phyloP scores from a whole-genome alignment of 2,888 invertebrate genomes.

The Temnothorax ravouxi region DNA sequence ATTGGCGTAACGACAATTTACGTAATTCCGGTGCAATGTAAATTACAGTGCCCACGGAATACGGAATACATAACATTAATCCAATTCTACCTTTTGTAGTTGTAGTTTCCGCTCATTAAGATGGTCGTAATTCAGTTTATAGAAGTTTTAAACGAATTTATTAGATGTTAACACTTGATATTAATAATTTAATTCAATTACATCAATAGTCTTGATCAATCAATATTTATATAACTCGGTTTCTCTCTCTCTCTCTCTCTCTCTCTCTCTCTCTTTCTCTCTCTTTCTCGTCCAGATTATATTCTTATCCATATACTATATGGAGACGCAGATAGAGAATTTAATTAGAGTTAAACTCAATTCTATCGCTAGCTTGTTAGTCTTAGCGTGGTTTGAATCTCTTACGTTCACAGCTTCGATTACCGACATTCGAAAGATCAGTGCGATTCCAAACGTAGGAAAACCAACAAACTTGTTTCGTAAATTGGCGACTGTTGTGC shows the following conservation, averaged over 20 bases:
- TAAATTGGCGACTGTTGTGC: slow-evolving; percentile 64
- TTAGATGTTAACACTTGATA: neutral
- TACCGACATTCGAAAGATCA: neutral
- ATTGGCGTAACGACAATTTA: slow-evolving; percentile 56
- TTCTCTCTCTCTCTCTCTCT: neutral
- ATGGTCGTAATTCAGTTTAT: neutral
- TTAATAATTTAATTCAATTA: neutral
- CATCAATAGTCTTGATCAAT: neutral
- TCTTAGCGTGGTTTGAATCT: neutral
- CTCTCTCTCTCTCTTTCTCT: neutral
- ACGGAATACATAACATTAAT: slow-evolving; percentile 1
- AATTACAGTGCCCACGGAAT: slow-evolving; percentile 29
- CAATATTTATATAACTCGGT: neutral
- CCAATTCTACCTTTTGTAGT: neutral
- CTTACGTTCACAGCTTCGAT: neutral
- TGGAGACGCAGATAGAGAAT: neutral
- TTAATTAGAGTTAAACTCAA: neutral
- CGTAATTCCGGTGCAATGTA: slow-evolving; percentile 51
- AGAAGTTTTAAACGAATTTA: neutral
- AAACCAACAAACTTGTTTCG: slow-evolving; percentile 49
- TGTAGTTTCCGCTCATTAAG: neutral
- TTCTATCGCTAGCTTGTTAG: neutral
- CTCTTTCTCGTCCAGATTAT: neutral
- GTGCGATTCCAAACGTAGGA: slow-evolving; percentile 55
- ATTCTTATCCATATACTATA: neutral